These are phyloP conservation scores for Nesospiza acunhae DNA, from an alignment of 2,113 vertebrate species.

Conservation along the genomic window DNA sequence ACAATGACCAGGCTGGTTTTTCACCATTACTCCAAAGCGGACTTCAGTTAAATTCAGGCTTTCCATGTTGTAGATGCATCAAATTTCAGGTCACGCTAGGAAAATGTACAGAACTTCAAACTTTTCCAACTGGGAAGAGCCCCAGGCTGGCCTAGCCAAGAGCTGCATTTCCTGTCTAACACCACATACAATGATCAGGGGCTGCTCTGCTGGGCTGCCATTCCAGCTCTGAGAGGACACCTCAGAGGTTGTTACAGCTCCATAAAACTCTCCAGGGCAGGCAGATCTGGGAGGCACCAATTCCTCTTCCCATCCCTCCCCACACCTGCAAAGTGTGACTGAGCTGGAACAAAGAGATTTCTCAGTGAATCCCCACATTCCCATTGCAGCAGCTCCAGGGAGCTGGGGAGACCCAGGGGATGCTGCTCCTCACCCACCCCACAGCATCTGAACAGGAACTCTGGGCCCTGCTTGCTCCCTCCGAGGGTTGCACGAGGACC, in stretches of 20 bases:
- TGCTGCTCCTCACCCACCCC: not conserved
- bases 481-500: not conserved
- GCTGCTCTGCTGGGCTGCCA: not conserved
- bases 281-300: not conserved
- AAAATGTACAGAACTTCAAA: not conserved
- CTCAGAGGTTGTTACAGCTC: not conserved
- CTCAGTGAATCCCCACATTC: fast-evolving
- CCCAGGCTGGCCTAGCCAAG: not conserved
- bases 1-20: not conserved
- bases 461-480: not conserved
- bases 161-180: not conserved
- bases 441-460: not conserved
- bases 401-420: not conserved
- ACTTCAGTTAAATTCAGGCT: not conserved
- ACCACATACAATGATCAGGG: not conserved
- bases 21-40: not conserved
- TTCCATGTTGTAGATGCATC: fast-evolving
- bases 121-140: not conserved
- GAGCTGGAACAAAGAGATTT: not conserved
- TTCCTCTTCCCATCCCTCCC: not conserved
- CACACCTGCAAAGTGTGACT: not conserved
- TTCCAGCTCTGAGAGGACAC: not conserved
- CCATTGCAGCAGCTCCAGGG: not conserved
- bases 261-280: not conserved
- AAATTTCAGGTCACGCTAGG: not conserved